Conservation (phyloP, 2,888 invertebrate genomes). For the Himalopsyche tibetana region DNA sequence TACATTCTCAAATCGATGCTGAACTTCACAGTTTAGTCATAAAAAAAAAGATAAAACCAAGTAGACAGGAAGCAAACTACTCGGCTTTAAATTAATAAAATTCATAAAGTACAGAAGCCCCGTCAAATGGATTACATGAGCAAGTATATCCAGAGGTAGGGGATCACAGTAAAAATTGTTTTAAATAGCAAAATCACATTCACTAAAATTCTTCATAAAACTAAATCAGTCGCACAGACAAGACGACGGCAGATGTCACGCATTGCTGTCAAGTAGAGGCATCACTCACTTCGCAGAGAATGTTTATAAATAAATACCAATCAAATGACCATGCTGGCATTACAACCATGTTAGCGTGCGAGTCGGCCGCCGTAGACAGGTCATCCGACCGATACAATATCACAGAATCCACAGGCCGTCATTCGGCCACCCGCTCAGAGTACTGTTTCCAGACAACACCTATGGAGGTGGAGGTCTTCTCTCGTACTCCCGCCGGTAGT, state of each 20-base stretch:
- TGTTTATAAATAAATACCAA: neutral
- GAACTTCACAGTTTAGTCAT: neutral
- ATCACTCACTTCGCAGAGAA: neutral
- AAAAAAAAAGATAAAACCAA: neutral
- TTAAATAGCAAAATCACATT: constrained; percentile 27
- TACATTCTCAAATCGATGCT: neutral
- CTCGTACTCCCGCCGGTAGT: constrained; percentile 80
- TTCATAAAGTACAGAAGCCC: constrained; percentile 4
- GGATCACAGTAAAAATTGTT: constrained; percentile 46
- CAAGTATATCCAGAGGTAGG: constrained; percentile 56
- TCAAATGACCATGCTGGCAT: neutral
- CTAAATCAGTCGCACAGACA: constrained; percentile 40
- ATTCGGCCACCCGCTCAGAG: neutral
- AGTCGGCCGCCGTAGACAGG: neutral
- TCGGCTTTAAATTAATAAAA: neutral
- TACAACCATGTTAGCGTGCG: neutral
- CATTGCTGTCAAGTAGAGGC: neutral
- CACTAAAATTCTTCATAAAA: constrained; percentile 17
- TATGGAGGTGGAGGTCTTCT: constrained; percentile 80
- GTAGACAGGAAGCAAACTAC: neutral
- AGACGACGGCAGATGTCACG: neutral
- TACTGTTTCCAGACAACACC: constrained; percentile 29
- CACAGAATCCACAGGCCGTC: constrained; percentile 56
- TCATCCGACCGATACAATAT: constrained; percentile 54
- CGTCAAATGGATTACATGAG: neutral